Conservation (phyloP, 2,113 vertebrate genomes). For the Strigops habroptila region DNA sequence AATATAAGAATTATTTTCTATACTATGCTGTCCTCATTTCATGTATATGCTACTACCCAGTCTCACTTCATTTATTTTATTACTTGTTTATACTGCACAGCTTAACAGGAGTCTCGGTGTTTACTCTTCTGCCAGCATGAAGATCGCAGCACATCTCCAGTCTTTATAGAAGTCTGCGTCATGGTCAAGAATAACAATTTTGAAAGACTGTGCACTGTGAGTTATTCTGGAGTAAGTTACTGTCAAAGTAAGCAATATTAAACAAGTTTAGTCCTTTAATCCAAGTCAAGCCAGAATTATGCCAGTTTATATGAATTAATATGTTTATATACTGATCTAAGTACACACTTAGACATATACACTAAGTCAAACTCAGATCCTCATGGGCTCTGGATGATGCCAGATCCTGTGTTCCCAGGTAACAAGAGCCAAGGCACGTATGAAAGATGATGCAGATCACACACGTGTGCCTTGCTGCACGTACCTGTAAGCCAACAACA, state of each 20-base stretch:
- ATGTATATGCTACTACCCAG: neutral
- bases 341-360: neutral
- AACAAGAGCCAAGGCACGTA: neutral
- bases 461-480: neutral
- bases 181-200: neutral
- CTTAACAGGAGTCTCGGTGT: neutral
- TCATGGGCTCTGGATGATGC: neutral
- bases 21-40: neutral
- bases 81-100: neutral
- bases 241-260: slow-evolving; percentile 9
- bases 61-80: slow-evolving; percentile 26
- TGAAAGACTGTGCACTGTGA: neutral
- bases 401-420: neutral
- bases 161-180: neutral
- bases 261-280: neutral
- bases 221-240: neutral
- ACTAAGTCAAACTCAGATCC: neutral
- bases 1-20: neutral
- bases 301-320: neutral
- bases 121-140: neutral
- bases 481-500: neutral
- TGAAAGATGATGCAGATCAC: neutral
- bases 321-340: neutral
- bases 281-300: slow-evolving; percentile 6
- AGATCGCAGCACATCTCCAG: neutral